Conservation (phyloP, 2,888 invertebrate genomes). For the Rhorus exstirpatorius region DNA sequence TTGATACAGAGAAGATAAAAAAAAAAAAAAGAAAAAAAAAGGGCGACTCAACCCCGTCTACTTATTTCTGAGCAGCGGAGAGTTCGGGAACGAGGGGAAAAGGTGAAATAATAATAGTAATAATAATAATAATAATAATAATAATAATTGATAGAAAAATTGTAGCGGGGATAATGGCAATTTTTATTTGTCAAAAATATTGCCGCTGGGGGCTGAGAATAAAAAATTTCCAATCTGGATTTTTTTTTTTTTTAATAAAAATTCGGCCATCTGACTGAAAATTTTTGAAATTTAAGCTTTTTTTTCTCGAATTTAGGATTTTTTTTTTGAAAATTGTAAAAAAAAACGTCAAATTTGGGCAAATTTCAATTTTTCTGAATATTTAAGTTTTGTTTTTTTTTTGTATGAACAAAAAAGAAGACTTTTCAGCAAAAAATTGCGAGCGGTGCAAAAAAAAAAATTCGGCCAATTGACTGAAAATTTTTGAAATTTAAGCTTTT, state of each 20-base stretch:
- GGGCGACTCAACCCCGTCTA: slow-evolving; percentile 77
- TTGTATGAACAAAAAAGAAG: neutral
- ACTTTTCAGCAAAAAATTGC: slow-evolving; percentile 6
- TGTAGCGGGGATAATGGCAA: neutral
- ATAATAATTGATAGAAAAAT: slow-evolving; percentile 29
- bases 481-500: no score
- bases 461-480: no score
- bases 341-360: neutral
- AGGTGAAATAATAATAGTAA: slow-evolving; percentile 64
- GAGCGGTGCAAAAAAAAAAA: no score
- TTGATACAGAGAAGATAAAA: no score
- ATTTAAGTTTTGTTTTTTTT: no score
- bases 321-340: no score
- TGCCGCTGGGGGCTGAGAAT: no score
- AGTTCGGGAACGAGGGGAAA: slow-evolving; percentile 72
- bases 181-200: slow-evolving; percentile 7
- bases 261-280: no score
- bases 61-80: slow-evolving; percentile 80
- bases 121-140: slow-evolving; percentile 63
- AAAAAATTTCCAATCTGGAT: no score
- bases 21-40: slow-evolving; percentile 73
- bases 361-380: neutral
- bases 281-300: no score
- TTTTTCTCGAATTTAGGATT: no score
- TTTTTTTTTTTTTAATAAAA: no score